phyloP scores from a whole-genome alignment of 2,797 vertebrate genomes.

The Mustela erminea region DNA sequence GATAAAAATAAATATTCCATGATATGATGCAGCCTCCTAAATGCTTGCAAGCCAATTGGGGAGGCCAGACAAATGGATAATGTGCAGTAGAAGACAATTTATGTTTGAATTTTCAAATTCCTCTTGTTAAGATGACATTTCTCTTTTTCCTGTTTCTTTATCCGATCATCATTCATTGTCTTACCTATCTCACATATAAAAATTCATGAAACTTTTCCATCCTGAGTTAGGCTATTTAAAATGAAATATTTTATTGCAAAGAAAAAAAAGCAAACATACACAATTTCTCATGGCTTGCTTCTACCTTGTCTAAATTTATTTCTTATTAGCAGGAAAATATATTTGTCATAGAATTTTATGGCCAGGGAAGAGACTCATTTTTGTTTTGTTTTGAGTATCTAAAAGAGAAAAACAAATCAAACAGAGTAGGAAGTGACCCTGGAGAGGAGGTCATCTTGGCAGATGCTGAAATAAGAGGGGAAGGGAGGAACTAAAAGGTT shows the following conservation, averaged over 20 bases:
- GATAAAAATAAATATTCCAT: slow-evolving; percentile 22
- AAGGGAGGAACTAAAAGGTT: background rate
- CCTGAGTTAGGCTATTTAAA: slow-evolving; percentile 16
- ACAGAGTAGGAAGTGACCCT: background rate
- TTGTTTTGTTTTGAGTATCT: slow-evolving; percentile 8
- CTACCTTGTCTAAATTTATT: slow-evolving; percentile 20
- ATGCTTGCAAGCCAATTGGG: background rate
- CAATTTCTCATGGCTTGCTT: slow-evolving; percentile 3
- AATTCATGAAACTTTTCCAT: slow-evolving; percentile 28
- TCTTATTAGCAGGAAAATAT: slow-evolving; percentile 51
- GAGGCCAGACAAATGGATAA: background rate
- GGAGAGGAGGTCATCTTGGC: background rate
- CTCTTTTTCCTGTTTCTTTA: background rate
- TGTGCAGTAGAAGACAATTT: background rate
- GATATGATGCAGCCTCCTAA: background rate
- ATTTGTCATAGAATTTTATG: background rate
- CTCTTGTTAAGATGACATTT: slow-evolving; percentile 42
- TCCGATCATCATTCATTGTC: background rate
- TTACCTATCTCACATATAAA: background rate
- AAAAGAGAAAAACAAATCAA: slow-evolving; percentile 29
- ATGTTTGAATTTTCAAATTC: slow-evolving; percentile 15
- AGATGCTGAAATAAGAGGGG: background rate
- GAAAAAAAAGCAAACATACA: background rate
- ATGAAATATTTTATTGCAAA: slow-evolving; percentile 36
- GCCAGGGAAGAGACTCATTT: background rate